Evolutionary conservation across 2,888 invertebrate species (phyloP).

Genomic region (Melanostoma mellinum): DNA sequence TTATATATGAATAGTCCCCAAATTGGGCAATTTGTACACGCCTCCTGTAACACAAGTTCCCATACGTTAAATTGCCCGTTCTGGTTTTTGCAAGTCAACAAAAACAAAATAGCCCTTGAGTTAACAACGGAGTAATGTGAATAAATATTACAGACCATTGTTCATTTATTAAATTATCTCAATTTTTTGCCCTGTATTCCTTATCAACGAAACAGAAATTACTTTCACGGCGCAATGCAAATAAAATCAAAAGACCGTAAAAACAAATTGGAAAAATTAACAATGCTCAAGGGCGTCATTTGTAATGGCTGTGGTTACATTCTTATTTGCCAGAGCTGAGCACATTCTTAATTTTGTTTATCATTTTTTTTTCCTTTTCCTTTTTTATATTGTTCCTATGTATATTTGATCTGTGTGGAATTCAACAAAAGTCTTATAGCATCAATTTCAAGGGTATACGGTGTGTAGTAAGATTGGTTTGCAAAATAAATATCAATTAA

Average conservation of each 20-base stretch:
- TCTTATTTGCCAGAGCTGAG: conserved; percentile 28
- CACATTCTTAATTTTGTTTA: conserved; percentile 1
- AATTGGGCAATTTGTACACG: no score
- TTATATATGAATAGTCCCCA: no score
- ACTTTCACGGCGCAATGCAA: conserved; percentile 1
- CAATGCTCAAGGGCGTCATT: conserved; percentile 55
- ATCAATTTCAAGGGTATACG: neutral
- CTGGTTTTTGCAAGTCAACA: neutral
- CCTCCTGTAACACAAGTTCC: neutral
- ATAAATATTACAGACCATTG: neutral
- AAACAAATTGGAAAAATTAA: conserved; percentile 40
- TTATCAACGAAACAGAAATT: neutral
- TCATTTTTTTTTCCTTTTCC: neutral
- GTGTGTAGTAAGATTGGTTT: neutral
- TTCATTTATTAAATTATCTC: conserved; percentile 1
- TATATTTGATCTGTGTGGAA: neutral
- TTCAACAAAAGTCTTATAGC: neutral
- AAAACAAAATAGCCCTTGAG: neutral
- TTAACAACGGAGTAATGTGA: neutral
- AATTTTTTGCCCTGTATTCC: neutral
- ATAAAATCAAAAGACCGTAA: conserved; percentile 36
- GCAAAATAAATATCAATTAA: conserved; percentile 2
- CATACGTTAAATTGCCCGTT: neutral
- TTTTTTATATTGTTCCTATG: conserved; percentile 10
- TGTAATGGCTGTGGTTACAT: conserved; percentile 42